Base-by-base conservation (phyloP, 2,888 invertebrate genomes). In the Steinernema hermaphroditum region DNA sequence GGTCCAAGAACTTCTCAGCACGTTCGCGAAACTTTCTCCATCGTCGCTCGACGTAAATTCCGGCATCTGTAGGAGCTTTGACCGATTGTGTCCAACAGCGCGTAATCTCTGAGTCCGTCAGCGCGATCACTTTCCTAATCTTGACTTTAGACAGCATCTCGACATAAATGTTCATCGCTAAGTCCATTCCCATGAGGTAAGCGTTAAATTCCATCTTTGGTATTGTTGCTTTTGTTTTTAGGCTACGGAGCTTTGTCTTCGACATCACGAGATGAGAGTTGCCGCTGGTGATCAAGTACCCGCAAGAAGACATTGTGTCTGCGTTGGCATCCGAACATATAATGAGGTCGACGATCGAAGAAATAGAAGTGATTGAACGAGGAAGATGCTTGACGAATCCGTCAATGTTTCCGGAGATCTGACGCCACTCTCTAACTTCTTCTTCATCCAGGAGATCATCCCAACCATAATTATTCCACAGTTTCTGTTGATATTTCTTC, bases 41-140 rank as follows among this genome's bases (percentile, higher is more conserved):
- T 8, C 82, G 74, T 68, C 82, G 84, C 9, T 24, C n/a, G 0
- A 74, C 44, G n/a, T 44, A 62, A 9, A 69, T 50, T 57, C 46
- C 70, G 8, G 19, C 27, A 0, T 22, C n/a, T n/a, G n/a, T n/a
- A n/a, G n/a, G n/a, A n/a, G n/a, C n/a, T n/a, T n/a, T n/a, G n/a
- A n/a, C n/a, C n/a, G n/a, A n/a, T n/a, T n/a, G n/a, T n/a, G n/a
- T n/a, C n/a, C n/a, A n/a, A n/a, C n/a, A n/a, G n/a, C n/a, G n/a
- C n/a, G n/a, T n/a, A n/a, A n/a, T n/a, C n/a, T n/a, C n/a, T n/a
- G n/a, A n/a, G n/a, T n/a, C 32, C 9, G 50, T 68, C 37, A 27
- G 49, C 29, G 27, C 41, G 44, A 70, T 29, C 16, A 6, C 12
- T 16, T 12, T 37, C 27, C 34, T 68, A 32, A 72, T 24, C 72